Evolutionary conservation across 2,113 vertebrate genomes (phyloP).

Genomic region (Orycteropus afer): DNA sequence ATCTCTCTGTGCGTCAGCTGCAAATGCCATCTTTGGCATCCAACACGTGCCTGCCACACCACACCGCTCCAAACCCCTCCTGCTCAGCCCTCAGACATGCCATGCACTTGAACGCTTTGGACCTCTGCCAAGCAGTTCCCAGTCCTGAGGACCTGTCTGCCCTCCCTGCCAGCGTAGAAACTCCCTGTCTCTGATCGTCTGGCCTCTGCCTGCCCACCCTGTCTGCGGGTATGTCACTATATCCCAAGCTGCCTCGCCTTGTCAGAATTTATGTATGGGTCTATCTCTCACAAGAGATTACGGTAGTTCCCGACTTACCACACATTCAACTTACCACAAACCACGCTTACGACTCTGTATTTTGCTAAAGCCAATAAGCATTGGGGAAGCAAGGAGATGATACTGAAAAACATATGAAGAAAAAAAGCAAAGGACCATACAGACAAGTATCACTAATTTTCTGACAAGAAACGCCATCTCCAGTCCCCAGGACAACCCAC

Average conservation of each 20-base stretch:
- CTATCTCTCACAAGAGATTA: not conserved
- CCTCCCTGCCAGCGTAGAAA: not conserved
- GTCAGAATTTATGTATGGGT: not conserved
- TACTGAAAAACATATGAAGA: not conserved
- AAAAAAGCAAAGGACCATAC: not conserved
- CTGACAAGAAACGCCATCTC: not conserved
- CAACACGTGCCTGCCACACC: not conserved
- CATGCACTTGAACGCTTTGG: not conserved
- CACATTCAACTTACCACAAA: not conserved
- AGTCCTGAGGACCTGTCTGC: not conserved
- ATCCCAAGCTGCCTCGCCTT: not conserved
- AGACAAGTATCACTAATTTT: not conserved
- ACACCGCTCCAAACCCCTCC: rapidly evolving
- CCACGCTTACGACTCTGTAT: not conserved
- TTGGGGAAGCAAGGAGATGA: not conserved
- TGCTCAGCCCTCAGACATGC: not conserved
- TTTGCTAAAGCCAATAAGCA: not conserved
- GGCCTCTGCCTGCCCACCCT: too few relatives aligned
- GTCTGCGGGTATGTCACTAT: not conserved
- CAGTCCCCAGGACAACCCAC: not conserved
- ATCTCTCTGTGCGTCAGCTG: not conserved
- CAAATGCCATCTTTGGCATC: not conserved
- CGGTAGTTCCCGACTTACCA: too few relatives aligned
- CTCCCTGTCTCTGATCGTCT: not conserved
- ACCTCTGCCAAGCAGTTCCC: not conserved